Base-by-base conservation (phyloP, 2,888 invertebrate species). In the Nasonia oneida region DNA sequence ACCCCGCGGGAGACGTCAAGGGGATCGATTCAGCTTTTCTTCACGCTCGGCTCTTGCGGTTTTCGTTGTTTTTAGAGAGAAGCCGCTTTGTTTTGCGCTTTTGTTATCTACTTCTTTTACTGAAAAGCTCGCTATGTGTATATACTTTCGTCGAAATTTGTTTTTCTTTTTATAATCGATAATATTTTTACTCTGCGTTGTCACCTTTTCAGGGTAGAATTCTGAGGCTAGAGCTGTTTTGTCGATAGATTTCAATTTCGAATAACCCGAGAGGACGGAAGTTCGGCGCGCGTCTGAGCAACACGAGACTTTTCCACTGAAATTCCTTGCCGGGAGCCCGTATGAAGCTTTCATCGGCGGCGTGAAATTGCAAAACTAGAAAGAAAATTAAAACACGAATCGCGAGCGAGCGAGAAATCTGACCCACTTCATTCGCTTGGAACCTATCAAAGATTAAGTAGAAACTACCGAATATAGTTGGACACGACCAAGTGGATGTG, bases 381-480 rank as follows among this genome's bases (percentile, higher is more conserved):
- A 73, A 73, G 33, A 47, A 74, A 83, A 61, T 47, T 71, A 33
- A 67, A 83, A 50, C 10, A 64, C 3, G 29, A 37, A 53, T 67
- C 18, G 78, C 37, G 37, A 37, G 37, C 37, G 37, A 61, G 61
- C 29, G 67, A 73, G 37, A 74, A 79, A 64, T 77, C 37, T 84
- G 79, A 84, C 74, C 84, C 61, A 78, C 79, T 79, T 79, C 57
- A 23, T 73, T 61, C 71, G 47, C 37, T 37, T 47, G 37, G 15
- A 67, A 70, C 42, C 39, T 53, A 76, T 84, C 80, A 84, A 80
- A 84, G 61, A 84, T 84, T 84, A 84, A 84, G 84, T 75, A 70
- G 80, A 80, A 67, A 76, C 70, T 76, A 42, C 80, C 75, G 42
- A 80, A 75, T 84, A 80, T 76, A 84, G 84, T 84, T 80, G 57